Evolutionary conservation across 23 tunicate species (phyloP).

Genomic region (Pegea sp.): DNA sequence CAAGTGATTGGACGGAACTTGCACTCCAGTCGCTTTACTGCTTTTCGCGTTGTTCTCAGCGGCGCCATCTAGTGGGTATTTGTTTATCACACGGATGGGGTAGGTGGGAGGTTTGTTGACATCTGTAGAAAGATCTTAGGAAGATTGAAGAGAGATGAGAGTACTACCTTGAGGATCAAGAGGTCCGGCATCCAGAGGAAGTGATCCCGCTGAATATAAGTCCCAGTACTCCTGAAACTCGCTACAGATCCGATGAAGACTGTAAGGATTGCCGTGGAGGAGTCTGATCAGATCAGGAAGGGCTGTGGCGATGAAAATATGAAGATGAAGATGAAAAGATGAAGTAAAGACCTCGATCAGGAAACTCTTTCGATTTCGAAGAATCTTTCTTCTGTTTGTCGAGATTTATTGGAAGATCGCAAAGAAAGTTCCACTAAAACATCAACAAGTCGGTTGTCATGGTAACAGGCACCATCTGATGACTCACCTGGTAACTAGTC

Average conservation of each 20-base stretch:
- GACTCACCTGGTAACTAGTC: background rate
- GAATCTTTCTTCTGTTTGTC: too few relatives aligned
- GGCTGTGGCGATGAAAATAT: slow-evolving; percentile 12
- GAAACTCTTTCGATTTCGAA: too few relatives aligned
- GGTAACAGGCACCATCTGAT: too few relatives aligned
- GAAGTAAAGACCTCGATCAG: too few relatives aligned
- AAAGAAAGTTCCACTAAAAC: too few relatives aligned
- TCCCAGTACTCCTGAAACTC: slow-evolving; percentile 74
- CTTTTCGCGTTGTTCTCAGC: too few relatives aligned
- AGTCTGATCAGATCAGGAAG: slow-evolving; percentile 66
- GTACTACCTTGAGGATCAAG: background rate
- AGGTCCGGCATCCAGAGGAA: slow-evolving; percentile 2
- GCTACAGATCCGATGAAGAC: slow-evolving; percentile 15
- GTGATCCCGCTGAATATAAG: slow-evolving; percentile 5
- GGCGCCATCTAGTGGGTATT: too few relatives aligned
- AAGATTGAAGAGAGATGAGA: background rate
- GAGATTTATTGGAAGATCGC: too few relatives aligned
- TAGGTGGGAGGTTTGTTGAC: background rate
- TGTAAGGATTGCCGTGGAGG: slow-evolving; percentile 72
- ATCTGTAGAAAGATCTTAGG: background rate
- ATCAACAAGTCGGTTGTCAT: too few relatives aligned
- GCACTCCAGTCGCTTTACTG: too few relatives aligned
- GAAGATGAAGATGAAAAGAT: too few relatives aligned
- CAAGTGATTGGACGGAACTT: too few relatives aligned
- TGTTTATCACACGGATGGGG: background rate